Conservation (phyloP, 2,888 invertebrate species). For the Aleiodes testaceus region DNA sequence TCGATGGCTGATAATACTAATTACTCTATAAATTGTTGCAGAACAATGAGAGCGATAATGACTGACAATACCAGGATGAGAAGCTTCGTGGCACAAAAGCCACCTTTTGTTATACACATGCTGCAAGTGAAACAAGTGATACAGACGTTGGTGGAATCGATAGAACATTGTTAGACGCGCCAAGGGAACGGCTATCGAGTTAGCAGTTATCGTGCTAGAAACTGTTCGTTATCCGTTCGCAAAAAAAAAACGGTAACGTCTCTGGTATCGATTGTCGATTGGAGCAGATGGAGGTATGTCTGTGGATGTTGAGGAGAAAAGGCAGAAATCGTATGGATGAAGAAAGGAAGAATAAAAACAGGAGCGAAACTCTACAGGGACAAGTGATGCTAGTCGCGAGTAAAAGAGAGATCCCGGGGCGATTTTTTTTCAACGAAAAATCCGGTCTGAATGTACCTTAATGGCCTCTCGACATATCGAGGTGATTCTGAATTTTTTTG, state of each 20-base stretch:
- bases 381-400: conserved; percentile 30
- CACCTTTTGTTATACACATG: conserved; percentile 14
- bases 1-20: conserved; percentile 30
- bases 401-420: conserved; percentile 41
- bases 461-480: conserved; percentile 49
- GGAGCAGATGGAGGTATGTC: conserved; percentile 16
- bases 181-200: conserved; percentile 29
- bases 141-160: conserved; percentile 30
- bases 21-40: conserved; percentile 31
- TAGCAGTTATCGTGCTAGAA: conserved; percentile 26
- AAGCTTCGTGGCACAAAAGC: conserved; percentile 8
- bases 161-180: conserved; percentile 37
- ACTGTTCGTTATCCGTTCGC: conserved; percentile 23
- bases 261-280: conserved; percentile 35
- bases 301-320: neutral
- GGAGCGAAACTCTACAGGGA: conserved; percentile 7
- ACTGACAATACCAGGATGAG: conserved; percentile 33
- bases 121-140: conserved; percentile 29
- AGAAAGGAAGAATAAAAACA: conserved; percentile 20
- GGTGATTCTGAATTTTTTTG: too few relatives aligned
- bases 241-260: neutral
- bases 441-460: conserved; percentile 51
- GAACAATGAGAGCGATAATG: conserved; percentile 29
- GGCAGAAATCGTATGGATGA: neutral
- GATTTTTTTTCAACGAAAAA: conserved; percentile 44